Evolutionary conservation across 2,888 invertebrate genomes (phyloP), one percentile per base, ranked within the genome.

Genomic region (Tipula unca): DNA sequence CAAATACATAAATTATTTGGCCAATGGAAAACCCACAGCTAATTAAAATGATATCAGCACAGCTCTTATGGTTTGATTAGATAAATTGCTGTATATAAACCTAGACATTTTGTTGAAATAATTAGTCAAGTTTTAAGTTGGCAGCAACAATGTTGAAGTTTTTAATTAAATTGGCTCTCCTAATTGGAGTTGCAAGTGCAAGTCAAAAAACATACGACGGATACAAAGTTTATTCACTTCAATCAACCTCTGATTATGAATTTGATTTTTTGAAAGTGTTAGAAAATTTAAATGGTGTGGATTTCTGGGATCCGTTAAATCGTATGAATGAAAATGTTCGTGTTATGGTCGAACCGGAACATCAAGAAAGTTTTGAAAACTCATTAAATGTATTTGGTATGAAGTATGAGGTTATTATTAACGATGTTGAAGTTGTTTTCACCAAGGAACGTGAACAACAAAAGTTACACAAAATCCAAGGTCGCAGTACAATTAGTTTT

Each of bases 221-320:
- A 5, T 32, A 83, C 13, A 83, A 32, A 32, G 83, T 83, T 83
- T 83, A 83, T 83, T 32, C 83, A 83, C 8, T 83, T 83, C 29
- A 35, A 8, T 32, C 35, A 8, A 32, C 3, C 6, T 17, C 14
- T 17, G 35, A 32, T 29, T 29, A 83, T 17, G 83, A 83, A 32
- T 83, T 83, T 32, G 29, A 32, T 35, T 32, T 17, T 83, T 32
- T 35, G 17, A 83, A 83, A 35, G 35, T 17, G 17, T 10, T 83
- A 3, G 32, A 83, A 83, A 83, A 32, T 83, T n/a, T 2, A 32
- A 6, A 29, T 83, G 83, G 83, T 32, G 35, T 83, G 6, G 83
- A 83, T 32, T 83, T 83, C n/a, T 83, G 83, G 83, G 83, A 83
- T 1, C 83, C 83, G 5, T n/a, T 83, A 35, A 83, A 83, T 32